A percentile compares a stretch with the other conserved stretches of the same genome.
These are phyloP conservation scores for Halesus radiatus DNA, from an alignment of 1,140 invertebrate species.

Conservation along the genomic window DNA sequence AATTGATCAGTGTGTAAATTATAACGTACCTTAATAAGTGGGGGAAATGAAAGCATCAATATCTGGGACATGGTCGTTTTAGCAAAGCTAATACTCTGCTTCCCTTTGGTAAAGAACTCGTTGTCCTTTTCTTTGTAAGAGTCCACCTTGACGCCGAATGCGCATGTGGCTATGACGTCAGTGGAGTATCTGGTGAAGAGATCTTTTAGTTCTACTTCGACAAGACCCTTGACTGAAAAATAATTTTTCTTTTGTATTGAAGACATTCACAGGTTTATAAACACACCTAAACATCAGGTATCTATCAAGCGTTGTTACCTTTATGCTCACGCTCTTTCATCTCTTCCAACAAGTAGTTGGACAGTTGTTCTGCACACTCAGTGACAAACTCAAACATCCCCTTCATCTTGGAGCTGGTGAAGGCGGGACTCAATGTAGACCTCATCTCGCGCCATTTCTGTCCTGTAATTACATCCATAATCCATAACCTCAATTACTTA, in stretches of 20 bases:
- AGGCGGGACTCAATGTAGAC: conserved; percentile 67
- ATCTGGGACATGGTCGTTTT: neutral
- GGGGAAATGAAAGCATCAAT: neutral
- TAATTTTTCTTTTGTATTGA: neutral
- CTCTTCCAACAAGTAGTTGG: conserved; percentile 42
- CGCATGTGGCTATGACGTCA: conserved; percentile 64
- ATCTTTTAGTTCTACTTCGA: conserved; percentile 61
- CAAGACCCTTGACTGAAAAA: neutral
- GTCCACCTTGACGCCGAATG: conserved; percentile 61
- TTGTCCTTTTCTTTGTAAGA: conserved; percentile 59
- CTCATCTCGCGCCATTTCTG: conserved; percentile 70
- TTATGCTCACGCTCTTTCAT: conserved; percentile 18
- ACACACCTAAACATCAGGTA: too few species aligned
- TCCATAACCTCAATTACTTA: neutral
- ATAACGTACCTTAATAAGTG: too few species aligned
- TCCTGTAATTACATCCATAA: conserved; percentile 45
- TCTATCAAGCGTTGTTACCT: neutral
- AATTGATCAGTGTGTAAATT: too few species aligned
- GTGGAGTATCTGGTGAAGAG: conserved; percentile 62
- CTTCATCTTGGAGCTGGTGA: conserved; percentile 69
- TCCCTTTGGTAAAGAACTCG: conserved; percentile 59
- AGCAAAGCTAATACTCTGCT: neutral
- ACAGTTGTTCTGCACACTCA: conserved; percentile 59
- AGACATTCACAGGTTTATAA: too few species aligned
- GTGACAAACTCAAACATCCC: conserved; percentile 67